Percentiles rank a stretch among this genome's conserved stretches.
These are phyloP conservation scores for Onychomys arenicola DNA, from an alignment of 2,797 vertebrate genomes.

Conservation along the genomic window DNA sequence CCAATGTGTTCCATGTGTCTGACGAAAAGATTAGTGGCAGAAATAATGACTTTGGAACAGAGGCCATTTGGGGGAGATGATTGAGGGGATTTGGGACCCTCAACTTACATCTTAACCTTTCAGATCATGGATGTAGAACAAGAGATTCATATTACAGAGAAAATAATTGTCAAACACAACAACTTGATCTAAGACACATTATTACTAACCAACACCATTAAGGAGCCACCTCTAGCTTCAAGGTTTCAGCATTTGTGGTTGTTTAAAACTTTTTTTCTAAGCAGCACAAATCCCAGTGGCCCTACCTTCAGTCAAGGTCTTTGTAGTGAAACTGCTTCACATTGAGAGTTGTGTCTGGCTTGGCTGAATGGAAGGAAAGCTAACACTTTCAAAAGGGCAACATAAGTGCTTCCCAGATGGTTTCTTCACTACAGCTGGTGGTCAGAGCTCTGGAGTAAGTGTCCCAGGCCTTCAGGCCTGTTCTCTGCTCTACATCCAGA, in stretches of 20 bases:
- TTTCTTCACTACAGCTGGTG: background rate
- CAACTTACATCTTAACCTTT: background rate
- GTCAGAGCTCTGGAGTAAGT: background rate
- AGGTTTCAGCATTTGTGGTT: background rate
- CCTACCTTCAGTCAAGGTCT: background rate
- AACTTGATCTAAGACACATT: background rate
- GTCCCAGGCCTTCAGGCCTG: background rate
- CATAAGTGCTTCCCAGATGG: no score
- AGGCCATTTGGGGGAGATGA: background rate
- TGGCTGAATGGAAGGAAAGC: background rate
- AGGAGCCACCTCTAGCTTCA: background rate
- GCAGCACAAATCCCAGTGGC: background rate
- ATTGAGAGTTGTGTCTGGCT: background rate
- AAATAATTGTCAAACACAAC: background rate
- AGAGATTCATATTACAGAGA: background rate
- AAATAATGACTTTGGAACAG: background rate
- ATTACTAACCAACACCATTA: background rate
- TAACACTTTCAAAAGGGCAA: background rate
- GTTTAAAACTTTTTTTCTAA: background rate
- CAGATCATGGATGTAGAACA: background rate
- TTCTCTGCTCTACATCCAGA: background rate
- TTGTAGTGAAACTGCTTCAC: background rate
- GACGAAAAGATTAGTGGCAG: background rate
- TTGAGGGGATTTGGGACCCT: background rate
- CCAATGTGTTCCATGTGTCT: background rate